A percentile compares a stretch with the other conserved stretches of the same genome.
Evolutionary conservation across 2,888 invertebrate genomes (phyloP).

Genomic region (Horisme vitalbata): DNA sequence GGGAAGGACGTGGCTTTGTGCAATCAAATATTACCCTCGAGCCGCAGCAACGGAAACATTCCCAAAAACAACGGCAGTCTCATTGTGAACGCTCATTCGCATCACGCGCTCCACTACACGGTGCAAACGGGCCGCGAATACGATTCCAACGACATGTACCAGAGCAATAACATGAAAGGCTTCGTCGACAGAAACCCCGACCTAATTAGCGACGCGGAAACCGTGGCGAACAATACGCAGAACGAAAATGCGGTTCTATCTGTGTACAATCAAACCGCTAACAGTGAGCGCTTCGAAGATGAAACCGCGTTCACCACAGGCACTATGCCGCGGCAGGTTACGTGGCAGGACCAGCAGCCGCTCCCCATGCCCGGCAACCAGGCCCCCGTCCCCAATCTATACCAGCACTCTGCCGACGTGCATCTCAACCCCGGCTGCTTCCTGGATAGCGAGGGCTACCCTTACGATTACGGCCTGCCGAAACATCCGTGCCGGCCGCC

Average conservation of each 20-base stretch:
- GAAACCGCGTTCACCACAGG: conserved; percentile 70
- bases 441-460: conserved; percentile 90
- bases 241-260: conserved; percentile 73
- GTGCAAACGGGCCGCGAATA: conserved; percentile 80
- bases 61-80: conserved; percentile 82
- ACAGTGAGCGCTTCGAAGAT: conserved; percentile 68
- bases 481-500: conserved; percentile 82
- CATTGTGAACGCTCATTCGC: conserved; percentile 81
- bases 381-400: conserved; percentile 75
- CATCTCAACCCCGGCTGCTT: conserved; percentile 90
- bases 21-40: conserved; percentile 77
- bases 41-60: conserved; percentile 72
- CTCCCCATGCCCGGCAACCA: conserved; percentile 57
- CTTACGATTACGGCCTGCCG: conserved; percentile 89
- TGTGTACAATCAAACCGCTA: conserved; percentile 69
- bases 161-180: conserved; percentile 76
- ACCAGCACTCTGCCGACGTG: conserved; percentile 88
- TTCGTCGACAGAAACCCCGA: conserved; percentile 89
- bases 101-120: conserved; percentile 80
- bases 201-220: conserved; percentile 90
- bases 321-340: conserved; percentile 77
- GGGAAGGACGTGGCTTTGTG: conserved; percentile 85
- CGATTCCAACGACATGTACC: conserved; percentile 79
- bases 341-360: conserved; percentile 79
- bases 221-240: conserved; percentile 74